phyloP scores from a whole-genome alignment of 2,113 vertebrate species.

The Mormyrus lacerda region DNA sequence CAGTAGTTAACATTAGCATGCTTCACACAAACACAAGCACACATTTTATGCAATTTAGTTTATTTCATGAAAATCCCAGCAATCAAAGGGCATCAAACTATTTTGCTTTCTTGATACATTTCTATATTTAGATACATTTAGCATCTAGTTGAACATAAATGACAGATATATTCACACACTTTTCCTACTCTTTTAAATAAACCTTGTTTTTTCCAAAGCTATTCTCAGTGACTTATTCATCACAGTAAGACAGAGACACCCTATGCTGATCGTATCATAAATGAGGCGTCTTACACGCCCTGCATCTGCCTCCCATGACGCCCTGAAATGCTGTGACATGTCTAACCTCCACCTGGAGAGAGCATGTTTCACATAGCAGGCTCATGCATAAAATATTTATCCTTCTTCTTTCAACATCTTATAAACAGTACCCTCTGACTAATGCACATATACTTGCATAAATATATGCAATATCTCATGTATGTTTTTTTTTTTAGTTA shows the following conservation, averaged over 20 bases:
- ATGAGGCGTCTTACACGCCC: not conserved
- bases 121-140: not conserved
- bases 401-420: not conserved
- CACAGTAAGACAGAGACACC: not conserved
- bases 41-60: not conserved
- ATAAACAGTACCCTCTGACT: not conserved
- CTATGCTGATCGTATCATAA: not conserved
- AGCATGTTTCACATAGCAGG: not conserved
- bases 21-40: not conserved
- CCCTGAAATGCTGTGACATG: not conserved
- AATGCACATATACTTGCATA: not conserved
- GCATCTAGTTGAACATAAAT: not conserved
- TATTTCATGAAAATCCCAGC: not conserved
- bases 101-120: not conserved
- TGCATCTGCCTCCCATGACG: not conserved
- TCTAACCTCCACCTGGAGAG: not conserved
- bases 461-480: not conserved
- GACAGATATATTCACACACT: not conserved
- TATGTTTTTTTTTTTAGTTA: not conserved
- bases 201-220: not conserved
- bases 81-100: not conserved
- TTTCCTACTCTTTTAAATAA: not conserved
- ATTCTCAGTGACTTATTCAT: not conserved
- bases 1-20: not conserved
- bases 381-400: not conserved